These are phyloP conservation scores for Apamea crenata DNA, from an alignment of 2,888 invertebrate genomes.

Conservation along the genomic window DNA sequence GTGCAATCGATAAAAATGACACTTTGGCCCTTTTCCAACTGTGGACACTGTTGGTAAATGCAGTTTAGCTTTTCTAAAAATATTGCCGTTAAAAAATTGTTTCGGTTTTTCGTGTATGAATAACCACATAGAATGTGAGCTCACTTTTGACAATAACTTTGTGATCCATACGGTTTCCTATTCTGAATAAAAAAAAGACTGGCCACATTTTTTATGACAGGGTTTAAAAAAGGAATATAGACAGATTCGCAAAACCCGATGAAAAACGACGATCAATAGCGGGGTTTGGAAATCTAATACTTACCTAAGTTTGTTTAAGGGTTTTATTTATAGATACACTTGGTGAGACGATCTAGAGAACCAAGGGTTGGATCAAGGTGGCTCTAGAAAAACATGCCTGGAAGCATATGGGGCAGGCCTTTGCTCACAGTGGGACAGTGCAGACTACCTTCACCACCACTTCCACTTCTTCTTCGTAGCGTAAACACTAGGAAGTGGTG, in stretches of 20 bases:
- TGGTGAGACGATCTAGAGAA: too few species aligned
- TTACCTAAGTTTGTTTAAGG: background rate
- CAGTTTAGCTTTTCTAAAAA: slow-evolving; percentile 53
- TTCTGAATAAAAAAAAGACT: slow-evolving; percentile 1
- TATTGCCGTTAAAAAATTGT: slow-evolving; percentile 36
- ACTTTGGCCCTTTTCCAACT: slow-evolving; percentile 86
- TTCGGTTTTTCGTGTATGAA: slow-evolving; percentile 18
- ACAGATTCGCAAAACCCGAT: background rate
- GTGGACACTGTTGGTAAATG: slow-evolving; percentile 50
- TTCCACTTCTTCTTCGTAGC: too few species aligned
- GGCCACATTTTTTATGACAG: slow-evolving; percentile 14
- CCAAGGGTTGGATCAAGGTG: background rate
- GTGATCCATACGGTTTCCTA: slow-evolving; percentile 19
- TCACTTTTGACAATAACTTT: slow-evolving; percentile 24
- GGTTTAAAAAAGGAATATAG: slow-evolving; percentile 18
- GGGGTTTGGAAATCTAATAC: background rate
- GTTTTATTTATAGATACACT: background rate
- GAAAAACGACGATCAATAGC: background rate
- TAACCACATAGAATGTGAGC: slow-evolving; percentile 7
- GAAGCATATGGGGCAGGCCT: background rate
- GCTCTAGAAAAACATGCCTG: background rate
- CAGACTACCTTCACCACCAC: background rate
- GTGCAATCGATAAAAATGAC: slow-evolving; percentile 86
- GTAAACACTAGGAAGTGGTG: too few species aligned
- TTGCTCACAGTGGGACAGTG: background rate